Percentiles rank a stretch among this genome's conserved stretches.
Evolutionary conservation across 2,113 vertebrate species (phyloP).

Genomic region (Corydoras sp.): DNA sequence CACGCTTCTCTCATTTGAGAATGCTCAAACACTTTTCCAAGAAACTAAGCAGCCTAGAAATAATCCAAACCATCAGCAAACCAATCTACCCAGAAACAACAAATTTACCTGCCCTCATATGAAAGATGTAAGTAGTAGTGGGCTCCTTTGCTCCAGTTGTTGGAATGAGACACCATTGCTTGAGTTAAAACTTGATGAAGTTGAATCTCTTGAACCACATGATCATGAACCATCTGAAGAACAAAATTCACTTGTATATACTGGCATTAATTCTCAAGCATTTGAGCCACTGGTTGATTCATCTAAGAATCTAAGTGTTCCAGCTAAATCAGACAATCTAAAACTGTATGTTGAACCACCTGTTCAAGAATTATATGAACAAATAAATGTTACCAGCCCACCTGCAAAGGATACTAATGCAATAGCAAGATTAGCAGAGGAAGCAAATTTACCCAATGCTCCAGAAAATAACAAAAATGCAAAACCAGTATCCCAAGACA

Average conservation of each 20-base stretch:
- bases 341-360: too few relatives aligned
- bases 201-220: background rate
- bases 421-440: too few relatives aligned
- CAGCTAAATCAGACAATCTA: background rate
- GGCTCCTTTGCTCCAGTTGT: slow-evolving; percentile 13
- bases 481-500: too few relatives aligned
- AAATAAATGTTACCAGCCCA: too few relatives aligned
- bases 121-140: background rate
- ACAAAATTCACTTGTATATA: background rate
- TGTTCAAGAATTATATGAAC: too few relatives aligned
- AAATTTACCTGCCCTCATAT: slow-evolving; percentile 16
- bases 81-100: background rate
- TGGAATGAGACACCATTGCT: slow-evolving; percentile 27
- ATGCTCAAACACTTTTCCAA: slow-evolving; percentile 18
- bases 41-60: background rate
- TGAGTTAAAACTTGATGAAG: slow-evolving; percentile 9
- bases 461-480: too few relatives aligned
- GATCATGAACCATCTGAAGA: background rate
- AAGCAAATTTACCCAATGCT: background rate
- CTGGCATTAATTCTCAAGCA: background rate
- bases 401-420: too few relatives aligned
- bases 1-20: slow-evolving; percentile 19
- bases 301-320: background rate
- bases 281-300: background rate
- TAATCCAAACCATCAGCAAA: background rate